Conservation (phyloP, 2,888 invertebrate genomes). For the Rotaria magnacalcarata region DNA sequence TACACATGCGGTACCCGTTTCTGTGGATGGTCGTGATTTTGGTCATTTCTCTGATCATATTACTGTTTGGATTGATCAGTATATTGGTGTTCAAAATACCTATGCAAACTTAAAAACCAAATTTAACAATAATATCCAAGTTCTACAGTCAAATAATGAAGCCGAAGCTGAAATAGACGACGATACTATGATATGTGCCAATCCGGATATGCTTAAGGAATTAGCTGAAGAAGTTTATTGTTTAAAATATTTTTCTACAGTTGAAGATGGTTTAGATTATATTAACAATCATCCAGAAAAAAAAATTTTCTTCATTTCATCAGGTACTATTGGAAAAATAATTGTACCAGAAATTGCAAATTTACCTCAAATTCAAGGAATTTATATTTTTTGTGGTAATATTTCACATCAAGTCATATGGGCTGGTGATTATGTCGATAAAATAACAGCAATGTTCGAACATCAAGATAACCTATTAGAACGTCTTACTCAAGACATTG, state of each 20-base stretch:
- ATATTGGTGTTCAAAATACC: background rate
- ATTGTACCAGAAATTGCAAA: background rate
- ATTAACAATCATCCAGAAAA: background rate
- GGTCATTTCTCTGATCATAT: background rate
- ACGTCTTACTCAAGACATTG: background rate
- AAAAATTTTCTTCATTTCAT: conserved; percentile 28
- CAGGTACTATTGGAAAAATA: background rate
- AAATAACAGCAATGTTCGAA: background rate
- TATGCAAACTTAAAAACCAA: background rate
- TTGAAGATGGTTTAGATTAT: background rate
- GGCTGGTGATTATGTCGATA: background rate
- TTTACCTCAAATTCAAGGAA: background rate
- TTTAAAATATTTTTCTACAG: background rate
- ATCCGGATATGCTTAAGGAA: background rate
- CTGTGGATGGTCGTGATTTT: background rate
- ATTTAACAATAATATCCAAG: background rate
- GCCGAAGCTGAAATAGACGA: background rate
- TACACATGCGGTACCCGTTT: rapidly evolving
- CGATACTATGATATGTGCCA: too few relatives aligned
- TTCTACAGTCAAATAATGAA: background rate
- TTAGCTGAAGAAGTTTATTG: background rate
- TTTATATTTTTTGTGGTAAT: conserved; percentile 22
- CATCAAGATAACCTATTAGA: conserved; percentile 11
- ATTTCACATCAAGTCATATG: background rate
- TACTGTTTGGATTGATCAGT: conserved; percentile 10